Evolutionary conservation across 2,113 vertebrate genomes (phyloP), one percentile per base, ranked within the genome.

Genomic region (Lepidothrix coronata): DNA sequence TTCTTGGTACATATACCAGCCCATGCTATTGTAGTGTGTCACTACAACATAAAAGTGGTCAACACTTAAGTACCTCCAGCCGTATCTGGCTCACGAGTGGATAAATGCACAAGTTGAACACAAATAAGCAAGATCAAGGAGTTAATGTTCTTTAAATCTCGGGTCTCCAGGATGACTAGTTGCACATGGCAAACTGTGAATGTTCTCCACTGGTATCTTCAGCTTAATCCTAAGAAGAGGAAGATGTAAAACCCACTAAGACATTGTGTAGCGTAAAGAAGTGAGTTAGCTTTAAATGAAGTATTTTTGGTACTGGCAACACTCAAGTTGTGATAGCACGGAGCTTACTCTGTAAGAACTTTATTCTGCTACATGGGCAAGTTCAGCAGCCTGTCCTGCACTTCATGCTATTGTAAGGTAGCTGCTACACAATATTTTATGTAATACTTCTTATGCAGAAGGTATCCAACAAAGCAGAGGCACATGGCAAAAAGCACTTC

Each of bases 271-370:
- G n/a, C 63, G 55, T 83, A 84, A 93, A 94, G 72, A 84, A 5
- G 12, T 48, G 75, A 94, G 59, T 44, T 44, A 77, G 63, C 89
- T 96, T 80, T 63, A 93, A 92, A 93, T 39, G 49, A 93, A 90
- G 77, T 96, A 88, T 94, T 97, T 97, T 94, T 68, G 79, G 91
- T 92, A 88, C 88, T 95, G 88, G 51, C 83, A 95, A n/a, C 75
- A 91, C 71, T 82, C 71, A 95, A 91, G 88, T 85, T 96, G 94
- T 93, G 94, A 97, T 65, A 94, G 85, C 88, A 65, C 66, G 44
- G 73, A 76, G 58, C 85, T 95, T 83, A 76, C 74, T 94, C 62
- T 85, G 67, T 65, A 93, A 91, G 91, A 91, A 89, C 81, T 95
- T 90, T 91, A 62, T 97, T 96, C 71, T 95, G 94, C 82, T 91